phyloP scores from a whole-genome alignment of 2,888 invertebrate species.

The Pollenia amentaria region DNA sequence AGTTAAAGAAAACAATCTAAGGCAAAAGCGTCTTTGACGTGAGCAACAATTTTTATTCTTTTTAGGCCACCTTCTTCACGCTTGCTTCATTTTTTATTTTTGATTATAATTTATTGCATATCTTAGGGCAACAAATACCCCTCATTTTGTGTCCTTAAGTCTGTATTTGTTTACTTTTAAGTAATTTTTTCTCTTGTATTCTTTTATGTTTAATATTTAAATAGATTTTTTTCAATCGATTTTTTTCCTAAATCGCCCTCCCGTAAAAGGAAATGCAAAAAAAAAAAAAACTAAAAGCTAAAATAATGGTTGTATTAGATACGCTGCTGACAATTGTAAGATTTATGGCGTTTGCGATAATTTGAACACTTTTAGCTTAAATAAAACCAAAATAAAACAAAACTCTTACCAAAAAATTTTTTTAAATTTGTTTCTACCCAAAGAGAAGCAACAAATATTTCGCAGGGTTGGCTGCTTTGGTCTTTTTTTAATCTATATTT shows the following conservation, averaged over 20 bases:
- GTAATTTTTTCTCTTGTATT: constrained; percentile 3
- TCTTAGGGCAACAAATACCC: constrained; percentile 43
- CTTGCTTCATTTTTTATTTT: background rate
- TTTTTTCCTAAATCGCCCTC: constrained; percentile 2
- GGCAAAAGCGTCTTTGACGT: constrained; percentile 21
- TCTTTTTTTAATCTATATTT: constrained; percentile 45
- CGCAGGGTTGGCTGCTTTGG: background rate
- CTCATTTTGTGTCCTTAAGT: constrained; percentile 7
- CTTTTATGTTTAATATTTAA: constrained; percentile 39
- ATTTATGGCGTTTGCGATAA: constrained; percentile 67
- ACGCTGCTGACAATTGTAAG: constrained; percentile 66
- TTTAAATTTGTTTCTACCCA: background rate
- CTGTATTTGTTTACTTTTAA: constrained; percentile 17
- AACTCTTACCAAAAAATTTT: constrained; percentile 10
- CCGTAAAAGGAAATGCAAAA: background rate
- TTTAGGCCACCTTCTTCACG: constrained; percentile 28
- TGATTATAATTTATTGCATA: constrained; percentile 67
- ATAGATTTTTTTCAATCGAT: constrained; percentile 29
- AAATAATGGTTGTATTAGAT: constrained; percentile 60
- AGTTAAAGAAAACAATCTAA: constrained; percentile 21
- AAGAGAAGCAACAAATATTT: constrained; percentile 56
- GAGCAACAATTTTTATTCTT: constrained; percentile 56
- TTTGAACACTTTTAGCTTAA: constrained; percentile 29
- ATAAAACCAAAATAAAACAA: background rate
- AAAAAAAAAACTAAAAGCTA: constrained; percentile 26